These are phyloP conservation scores for Elegia similella DNA, from an alignment of 2,888 invertebrate species.

Conservation along the genomic window DNA sequence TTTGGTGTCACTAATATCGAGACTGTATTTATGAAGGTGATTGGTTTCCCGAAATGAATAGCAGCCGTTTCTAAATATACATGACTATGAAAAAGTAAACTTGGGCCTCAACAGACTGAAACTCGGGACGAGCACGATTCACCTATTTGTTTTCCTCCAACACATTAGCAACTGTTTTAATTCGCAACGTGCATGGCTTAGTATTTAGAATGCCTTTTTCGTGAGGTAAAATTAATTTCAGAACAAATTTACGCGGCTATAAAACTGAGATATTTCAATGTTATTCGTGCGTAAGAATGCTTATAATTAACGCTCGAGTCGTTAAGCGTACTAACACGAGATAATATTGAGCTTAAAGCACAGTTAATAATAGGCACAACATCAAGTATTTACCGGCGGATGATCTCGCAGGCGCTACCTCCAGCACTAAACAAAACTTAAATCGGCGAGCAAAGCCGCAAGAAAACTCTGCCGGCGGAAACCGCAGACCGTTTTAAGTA, in stretches of 20 bases:
- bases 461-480: constrained; percentile 62
- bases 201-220: constrained; percentile 41
- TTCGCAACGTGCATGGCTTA: constrained; percentile 33
- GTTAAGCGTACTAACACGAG: constrained; percentile 13
- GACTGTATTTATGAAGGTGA: no score
- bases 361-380: constrained; percentile 45
- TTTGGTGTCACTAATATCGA: no score
- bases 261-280: constrained; percentile 17
- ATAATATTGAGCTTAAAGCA: constrained; percentile 30
- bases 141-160: constrained; percentile 45
- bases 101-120: neutral
- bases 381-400: constrained; percentile 55
- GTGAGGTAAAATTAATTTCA: constrained; percentile 38
- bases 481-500: constrained; percentile 72
- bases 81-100: neutral
- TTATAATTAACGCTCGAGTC: constrained; percentile 10
- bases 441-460: constrained; percentile 55
- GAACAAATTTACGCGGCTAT: constrained; percentile 21
- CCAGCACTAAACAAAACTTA: constrained; percentile 65
- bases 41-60: no score
- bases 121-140: constrained; percentile 34
- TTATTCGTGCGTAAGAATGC: constrained; percentile 12
- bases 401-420: constrained; percentile 44
- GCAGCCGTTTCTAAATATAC: no score
- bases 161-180: constrained; percentile 43